Evolutionary conservation across 2,888 invertebrate species (phyloP).

Genomic region (Pyrgus malvae): DNA sequence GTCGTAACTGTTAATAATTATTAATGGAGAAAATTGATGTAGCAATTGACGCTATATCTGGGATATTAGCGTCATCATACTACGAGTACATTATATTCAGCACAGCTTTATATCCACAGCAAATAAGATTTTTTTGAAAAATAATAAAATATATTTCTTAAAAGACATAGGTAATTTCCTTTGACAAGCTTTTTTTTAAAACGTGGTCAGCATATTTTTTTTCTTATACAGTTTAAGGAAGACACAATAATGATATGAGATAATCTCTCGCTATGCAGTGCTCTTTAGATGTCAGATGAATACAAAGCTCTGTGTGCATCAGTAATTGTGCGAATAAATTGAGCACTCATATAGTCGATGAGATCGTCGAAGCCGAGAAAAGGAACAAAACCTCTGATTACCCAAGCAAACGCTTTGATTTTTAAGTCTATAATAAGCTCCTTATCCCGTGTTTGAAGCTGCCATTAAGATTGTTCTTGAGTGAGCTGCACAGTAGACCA

Average conservation of each 20-base stretch:
- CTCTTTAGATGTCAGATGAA: conserved; percentile 70
- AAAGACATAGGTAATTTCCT: too few species aligned
- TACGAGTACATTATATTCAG: too few species aligned
- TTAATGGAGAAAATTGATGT: background rate
- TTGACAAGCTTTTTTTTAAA: too few species aligned
- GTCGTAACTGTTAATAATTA: background rate
- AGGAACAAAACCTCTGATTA: conserved; percentile 80
- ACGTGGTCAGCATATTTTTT: too few species aligned
- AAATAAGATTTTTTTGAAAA: too few species aligned
- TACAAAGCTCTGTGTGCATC: conserved; percentile 60
- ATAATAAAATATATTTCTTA: too few species aligned
- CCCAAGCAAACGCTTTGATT: conserved; percentile 75
- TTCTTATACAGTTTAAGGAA: too few species aligned
- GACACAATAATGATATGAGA: conserved; percentile 58
- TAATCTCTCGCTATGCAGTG: conserved; percentile 57
- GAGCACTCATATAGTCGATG: conserved; percentile 54
- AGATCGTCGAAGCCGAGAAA: conserved; percentile 70
- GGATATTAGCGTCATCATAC: too few species aligned
- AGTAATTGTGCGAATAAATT: conserved; percentile 72
- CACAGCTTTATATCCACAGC: too few species aligned
- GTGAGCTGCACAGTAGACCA: conserved; percentile 44
- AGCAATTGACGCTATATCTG: too few species aligned
- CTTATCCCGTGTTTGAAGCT: conserved; percentile 73
- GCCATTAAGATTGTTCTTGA: conserved; percentile 72
- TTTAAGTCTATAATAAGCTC: conserved; percentile 81